Base-by-base conservation (phyloP, 2,113 vertebrate genomes). In the Cygnus atratus region DNA sequence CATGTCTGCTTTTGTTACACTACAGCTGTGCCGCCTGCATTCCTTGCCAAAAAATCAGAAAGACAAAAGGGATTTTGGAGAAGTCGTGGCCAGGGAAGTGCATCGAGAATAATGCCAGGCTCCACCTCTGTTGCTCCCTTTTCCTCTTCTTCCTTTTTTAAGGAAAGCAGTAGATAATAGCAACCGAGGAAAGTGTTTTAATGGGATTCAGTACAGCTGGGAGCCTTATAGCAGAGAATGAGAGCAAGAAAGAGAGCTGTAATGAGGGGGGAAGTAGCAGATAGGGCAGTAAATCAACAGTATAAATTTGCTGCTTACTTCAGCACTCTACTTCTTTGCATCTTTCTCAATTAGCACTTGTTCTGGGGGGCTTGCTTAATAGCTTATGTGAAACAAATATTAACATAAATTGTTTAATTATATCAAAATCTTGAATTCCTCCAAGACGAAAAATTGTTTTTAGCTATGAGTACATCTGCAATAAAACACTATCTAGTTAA, bases 351-450 rank as follows among this genome's bases (percentile, higher is more conserved):
- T 97, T 97, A 98, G 96, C 74, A 82, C 95, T 97, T 96, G 52
- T 97, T 98, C 96, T 85, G 80, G 93, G 97, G 97, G 94, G 93
- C 92, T 96, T 95, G 87, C 91, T 97, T 93, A 97, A 97, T 96
- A 97, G 97, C 97, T 96, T 96, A 84, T 95, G 95, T 10, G 97
- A 97, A 98, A 97, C 97, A 98, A 98, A 98, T 98, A 98, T 98
- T 98, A 98, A 97, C 97, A 97, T 97, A 98, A 98, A 97, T 98
- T 95, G 95, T 93, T 94, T 97, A 97, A 98, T 98, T 97, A 96
- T 95, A 96, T 96, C 96, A 97, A 96, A 97, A 96, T 90, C 95
- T 93, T 62, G 82, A 97, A 97, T 98, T 97, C 96, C 98, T 98
- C 97, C 89, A 96, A 97, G 97, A 98, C 94, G 88, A 96, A 97